Evolutionary conservation across 2,797 vertebrate species (phyloP), one percentile per base, ranked within the genome.

Genomic region (Arrhamphus sclerolepis): DNA sequence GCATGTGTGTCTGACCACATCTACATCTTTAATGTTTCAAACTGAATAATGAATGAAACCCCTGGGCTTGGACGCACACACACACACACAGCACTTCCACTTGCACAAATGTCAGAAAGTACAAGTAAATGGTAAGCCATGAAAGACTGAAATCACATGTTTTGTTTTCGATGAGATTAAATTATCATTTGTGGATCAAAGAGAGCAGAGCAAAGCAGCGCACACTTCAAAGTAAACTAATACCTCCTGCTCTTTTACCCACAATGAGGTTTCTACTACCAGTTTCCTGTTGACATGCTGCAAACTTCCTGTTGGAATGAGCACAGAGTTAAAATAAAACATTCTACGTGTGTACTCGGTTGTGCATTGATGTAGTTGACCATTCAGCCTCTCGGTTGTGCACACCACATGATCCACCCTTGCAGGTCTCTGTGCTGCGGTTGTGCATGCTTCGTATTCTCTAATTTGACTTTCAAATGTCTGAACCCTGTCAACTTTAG

Each of bases 1-100:
- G 81, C 77, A 74, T 85, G 84, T 80, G 82, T 90, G 77, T 89
- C 78, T 83, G 86, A 87, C 85, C 85, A 80, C 84, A 87, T 90
- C 85, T 92, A 88, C 90, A 92, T 92, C 90, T 93, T 92, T 92
- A 92, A 92, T 91, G 86, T 77, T 66, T 74, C 46, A 66, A 55
- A 71, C 70, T 93, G 85, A 92, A 92, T 92, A 89, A 92, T 93
- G 80, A 68, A 93, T 88, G 82, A 87, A 73, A 73, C 70, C 70
- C 61, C 60, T 78, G 73, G 76, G 68, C 80, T 83, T 56, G 58
- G 57, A 66, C 47, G 70, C 58, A 54, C 58, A 40, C 63, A 42
- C 60, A 72, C 64, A 61, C 63, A 50, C 59, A 58, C 61, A 48
- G 40, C 29, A 17, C 60, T 56, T 72, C 58, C 50, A 67, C 63